These are phyloP conservation scores for Netta rufina DNA, from an alignment of 2,797 vertebrate species.

Conservation along the genomic window DNA sequence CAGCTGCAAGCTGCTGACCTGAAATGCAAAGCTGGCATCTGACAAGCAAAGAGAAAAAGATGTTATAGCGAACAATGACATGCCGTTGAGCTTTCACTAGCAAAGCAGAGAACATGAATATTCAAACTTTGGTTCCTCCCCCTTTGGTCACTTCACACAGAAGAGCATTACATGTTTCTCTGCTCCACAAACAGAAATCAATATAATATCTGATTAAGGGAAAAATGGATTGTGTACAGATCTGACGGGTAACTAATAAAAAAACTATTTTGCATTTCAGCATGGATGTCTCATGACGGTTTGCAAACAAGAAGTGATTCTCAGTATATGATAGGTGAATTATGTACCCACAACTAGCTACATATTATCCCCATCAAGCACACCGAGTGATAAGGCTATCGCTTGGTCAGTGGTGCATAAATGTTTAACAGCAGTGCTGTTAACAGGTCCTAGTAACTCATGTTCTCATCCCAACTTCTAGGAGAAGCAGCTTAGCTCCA, in stretches of 20 bases:
- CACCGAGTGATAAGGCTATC: background rate
- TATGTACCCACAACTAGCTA: background rate
- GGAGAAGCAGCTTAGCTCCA: background rate
- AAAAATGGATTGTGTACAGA: background rate
- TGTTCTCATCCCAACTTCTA: background rate
- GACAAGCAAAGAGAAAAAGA: background rate
- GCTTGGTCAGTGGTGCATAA: background rate
- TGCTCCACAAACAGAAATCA: background rate
- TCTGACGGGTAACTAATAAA: background rate
- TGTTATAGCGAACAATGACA: no score
- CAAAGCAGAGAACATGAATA: background rate
- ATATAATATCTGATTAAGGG: background rate
- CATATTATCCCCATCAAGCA: background rate
- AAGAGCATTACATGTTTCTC: background rate
- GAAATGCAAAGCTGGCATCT: background rate
- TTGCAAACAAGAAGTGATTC: background rate
- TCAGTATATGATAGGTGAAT: background rate
- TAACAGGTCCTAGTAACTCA: background rate
- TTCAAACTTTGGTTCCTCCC: background rate
- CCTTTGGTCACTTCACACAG: background rate
- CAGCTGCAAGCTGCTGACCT: background rate
- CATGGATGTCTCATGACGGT: background rate
- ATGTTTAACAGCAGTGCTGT: background rate
- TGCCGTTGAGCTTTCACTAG: background rate
- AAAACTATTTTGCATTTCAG: background rate